Base-by-base conservation (phyloP, 2,797 vertebrate genomes). In the Siniperca scherzeri region DNA sequence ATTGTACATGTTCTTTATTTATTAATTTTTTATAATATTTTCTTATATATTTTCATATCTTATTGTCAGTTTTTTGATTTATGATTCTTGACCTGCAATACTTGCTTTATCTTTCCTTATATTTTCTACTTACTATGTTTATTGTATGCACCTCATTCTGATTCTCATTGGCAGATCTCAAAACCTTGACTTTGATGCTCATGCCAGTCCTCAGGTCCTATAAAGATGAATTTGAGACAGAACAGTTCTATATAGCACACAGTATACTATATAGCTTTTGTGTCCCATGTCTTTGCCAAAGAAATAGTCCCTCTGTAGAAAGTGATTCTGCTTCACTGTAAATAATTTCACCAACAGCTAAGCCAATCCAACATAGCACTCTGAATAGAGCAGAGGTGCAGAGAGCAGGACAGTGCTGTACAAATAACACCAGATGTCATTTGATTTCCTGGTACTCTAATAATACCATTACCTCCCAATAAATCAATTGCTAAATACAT, bases 391-490 rank as follows among this genome's bases (percentile, higher is more conserved):
- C 30, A 57, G 68, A 56, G 19, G 5, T 42, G 46, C 48, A 53
- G 33, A 57, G 27, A 69, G 33, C 66, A 64, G 12, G 65, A 75
- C 3, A 1, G 27, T 8, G 3, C 6, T 55, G 12, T 42, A 40
- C 66, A 86, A 83, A 83, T 33, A 83, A 48, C 5, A 62, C 8
- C 60, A 74, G 50, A 74, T 77, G 78, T 48, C 21, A 22, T 67
- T 59, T 71, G 66, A 44, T 56, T 40, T 33, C 7, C 25, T 30
- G 27, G 40, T 0, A 30, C 65, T 12, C 33, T 21, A 33, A 74
- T 62, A 50, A 64, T 7, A 70, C 19, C 30, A 33, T 70, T 13
- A 36, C 16, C 8, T 75, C 36, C 17, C 59, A 2, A 44, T 77
- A 61, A 81, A 77, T 78, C 53, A 67, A 21, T 25, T 30, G 12